These are phyloP conservation scores for Panonychus citri DNA, from an alignment of 1,140 invertebrate genomes.

Conservation along the genomic window DNA sequence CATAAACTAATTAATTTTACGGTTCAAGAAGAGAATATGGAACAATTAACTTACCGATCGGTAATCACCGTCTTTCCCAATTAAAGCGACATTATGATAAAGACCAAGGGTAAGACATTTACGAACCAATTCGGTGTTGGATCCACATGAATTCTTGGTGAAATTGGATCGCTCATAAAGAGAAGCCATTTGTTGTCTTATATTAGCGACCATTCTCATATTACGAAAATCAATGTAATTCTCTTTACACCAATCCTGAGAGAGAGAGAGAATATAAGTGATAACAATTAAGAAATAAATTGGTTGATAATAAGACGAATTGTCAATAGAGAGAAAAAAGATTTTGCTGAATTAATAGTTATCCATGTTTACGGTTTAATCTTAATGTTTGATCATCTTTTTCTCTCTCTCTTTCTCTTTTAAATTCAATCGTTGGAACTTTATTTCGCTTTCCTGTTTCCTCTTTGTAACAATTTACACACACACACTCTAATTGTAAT, in stretches of 20 bases:
- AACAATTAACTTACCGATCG: conserved; percentile 34
- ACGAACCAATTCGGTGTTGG: conserved; percentile 8
- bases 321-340: no score
- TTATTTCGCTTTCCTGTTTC: no score
- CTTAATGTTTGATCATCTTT: no score
- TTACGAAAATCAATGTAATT: conserved; percentile 70
- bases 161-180: conserved; percentile 47
- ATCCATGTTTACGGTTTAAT: no score
- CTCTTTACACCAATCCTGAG: conserved; percentile 62
- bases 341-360: no score
- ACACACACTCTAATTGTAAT: neutral
- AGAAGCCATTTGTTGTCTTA: conserved; percentile 53
- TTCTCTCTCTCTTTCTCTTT: no score
- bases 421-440: no score
- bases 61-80: conserved; percentile 46
- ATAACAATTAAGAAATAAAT: neutral
- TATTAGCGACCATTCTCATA: conserved; percentile 51
- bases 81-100: conserved; percentile 68
- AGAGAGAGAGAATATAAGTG: conserved; percentile 10
- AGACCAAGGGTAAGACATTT: conserved; percentile 26
- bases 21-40: conserved; percentile 9
- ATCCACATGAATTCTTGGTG: conserved; percentile 43
- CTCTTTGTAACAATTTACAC: neutral
- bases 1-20: conserved; percentile 6
- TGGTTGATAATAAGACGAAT: neutral